Evolutionary conservation across 1,140 invertebrate genomes (phyloP).

Genomic region (Drosophila watanabei): DNA sequence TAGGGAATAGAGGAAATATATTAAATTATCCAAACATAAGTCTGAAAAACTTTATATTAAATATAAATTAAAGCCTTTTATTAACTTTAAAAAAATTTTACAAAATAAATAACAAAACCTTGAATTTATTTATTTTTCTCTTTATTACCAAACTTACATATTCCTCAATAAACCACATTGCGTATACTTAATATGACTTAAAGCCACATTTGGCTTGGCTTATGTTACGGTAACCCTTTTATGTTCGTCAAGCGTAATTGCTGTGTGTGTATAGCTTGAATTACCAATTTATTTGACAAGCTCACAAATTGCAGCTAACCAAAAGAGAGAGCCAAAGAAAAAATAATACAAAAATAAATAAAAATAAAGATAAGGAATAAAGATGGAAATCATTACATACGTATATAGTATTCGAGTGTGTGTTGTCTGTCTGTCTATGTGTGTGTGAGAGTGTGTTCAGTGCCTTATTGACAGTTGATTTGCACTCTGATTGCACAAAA

Average conservation of each 20-base stretch:
- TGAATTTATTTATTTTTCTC: neutral
- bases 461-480: slow-evolving; percentile 74
- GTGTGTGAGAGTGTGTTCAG: slow-evolving; percentile 13
- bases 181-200: slow-evolving; percentile 44
- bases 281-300: slow-evolving; percentile 65
- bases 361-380: slow-evolving; percentile 2
- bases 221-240: slow-evolving; percentile 4
- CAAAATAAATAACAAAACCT: neutral
- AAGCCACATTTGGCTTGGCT: slow-evolving; percentile 11
- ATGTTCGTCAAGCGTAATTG: slow-evolving; percentile 49
- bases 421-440: slow-evolving; percentile 14
- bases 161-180: neutral
- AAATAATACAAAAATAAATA: slow-evolving; percentile 1
- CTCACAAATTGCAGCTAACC: slow-evolving; percentile 38
- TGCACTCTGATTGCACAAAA: slow-evolving; percentile 76
- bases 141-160: neutral
- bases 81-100: neutral
- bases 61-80: too few species aligned
- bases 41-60: too few species aligned
- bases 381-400: slow-evolving; percentile 3
- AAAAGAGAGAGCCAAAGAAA: slow-evolving; percentile 11
- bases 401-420: too few species aligned
- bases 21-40: too few species aligned
- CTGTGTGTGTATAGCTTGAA: slow-evolving; percentile 34
- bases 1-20: too few species aligned